Conservation (phyloP, 2,888 invertebrate genomes). For the Lapara coniferarum region DNA sequence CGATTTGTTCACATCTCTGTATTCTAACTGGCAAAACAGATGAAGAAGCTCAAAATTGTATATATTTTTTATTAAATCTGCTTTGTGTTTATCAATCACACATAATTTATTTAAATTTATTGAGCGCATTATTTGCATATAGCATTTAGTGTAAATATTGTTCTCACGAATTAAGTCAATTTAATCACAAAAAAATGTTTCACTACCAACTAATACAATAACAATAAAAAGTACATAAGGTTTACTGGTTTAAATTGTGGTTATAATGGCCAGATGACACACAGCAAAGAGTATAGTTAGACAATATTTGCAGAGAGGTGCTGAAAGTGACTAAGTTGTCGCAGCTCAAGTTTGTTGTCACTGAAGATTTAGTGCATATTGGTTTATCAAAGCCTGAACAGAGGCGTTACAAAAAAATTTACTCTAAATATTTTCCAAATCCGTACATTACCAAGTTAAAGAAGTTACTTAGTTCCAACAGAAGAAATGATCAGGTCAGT, state of each 20-base stretch:
- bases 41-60: background rate
- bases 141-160: too few species aligned
- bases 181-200: background rate
- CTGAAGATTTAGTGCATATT: slow-evolving; percentile 94
- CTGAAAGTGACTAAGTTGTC: slow-evolving; percentile 94
- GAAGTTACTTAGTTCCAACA: slow-evolving; percentile 87
- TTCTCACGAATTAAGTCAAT: too few species aligned
- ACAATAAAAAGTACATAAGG: background rate
- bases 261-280: background rate
- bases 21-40: background rate
- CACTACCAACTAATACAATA: background rate
- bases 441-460: slow-evolving; percentile 96
- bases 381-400: slow-evolving; percentile 98
- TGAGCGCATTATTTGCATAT: too few species aligned
- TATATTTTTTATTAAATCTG: too few species aligned
- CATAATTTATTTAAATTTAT: too few species aligned
- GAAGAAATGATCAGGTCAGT: slow-evolving; percentile 80
- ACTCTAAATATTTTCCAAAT: slow-evolving; percentile 96
- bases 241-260: background rate
- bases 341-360: slow-evolving; percentile 96
- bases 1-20: background rate
- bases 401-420: slow-evolving; percentile 95
- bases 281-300: background rate
- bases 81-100: too few species aligned
- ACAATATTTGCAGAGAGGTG: slow-evolving; percentile 86